Evolutionary conservation across 2,797 vertebrate genomes (phyloP).

Genomic region (Pantherophis alleghaniensis): DNA sequence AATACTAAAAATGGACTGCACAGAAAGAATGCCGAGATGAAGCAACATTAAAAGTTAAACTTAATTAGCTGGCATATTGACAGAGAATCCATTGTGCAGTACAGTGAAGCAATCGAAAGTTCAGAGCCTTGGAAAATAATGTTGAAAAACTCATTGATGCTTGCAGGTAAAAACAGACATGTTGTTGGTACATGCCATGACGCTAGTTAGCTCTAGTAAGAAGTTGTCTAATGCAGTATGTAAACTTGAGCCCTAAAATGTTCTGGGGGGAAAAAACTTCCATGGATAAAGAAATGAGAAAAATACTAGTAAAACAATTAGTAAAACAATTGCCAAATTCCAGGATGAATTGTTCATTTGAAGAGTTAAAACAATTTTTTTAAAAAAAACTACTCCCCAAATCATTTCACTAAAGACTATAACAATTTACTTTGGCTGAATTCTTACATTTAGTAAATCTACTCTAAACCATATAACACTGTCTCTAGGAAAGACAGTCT

Average conservation of each 20-base stretch:
- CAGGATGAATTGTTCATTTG: neutral
- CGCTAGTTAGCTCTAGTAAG: slow-evolving; percentile 39
- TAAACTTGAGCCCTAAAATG: neutral
- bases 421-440: neutral
- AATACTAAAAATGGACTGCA: slow-evolving; percentile 52
- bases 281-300: neutral
- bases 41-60: slow-evolving; percentile 68
- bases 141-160: slow-evolving; percentile 69
- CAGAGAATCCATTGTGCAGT: slow-evolving; percentile 70
- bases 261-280: neutral
- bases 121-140: slow-evolving; percentile 66
- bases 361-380: neutral
- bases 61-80: slow-evolving; percentile 74
- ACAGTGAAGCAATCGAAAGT: slow-evolving; percentile 65
- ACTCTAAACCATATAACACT: neutral
- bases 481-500: neutral
- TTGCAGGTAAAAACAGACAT: slow-evolving; percentile 62
- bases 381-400: neutral
- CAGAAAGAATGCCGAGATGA: slow-evolving; percentile 15
- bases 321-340: neutral
- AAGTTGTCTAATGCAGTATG: slow-evolving; percentile 30
- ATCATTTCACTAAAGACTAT: neutral
- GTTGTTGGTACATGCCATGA: slow-evolving; percentile 52
- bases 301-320: neutral
- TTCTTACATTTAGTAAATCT: neutral